Evolutionary conservation across 1,140 invertebrate genomes (phyloP), one percentile per base, ranked within the genome.

Genomic region (Cepaea nemoralis): DNA sequence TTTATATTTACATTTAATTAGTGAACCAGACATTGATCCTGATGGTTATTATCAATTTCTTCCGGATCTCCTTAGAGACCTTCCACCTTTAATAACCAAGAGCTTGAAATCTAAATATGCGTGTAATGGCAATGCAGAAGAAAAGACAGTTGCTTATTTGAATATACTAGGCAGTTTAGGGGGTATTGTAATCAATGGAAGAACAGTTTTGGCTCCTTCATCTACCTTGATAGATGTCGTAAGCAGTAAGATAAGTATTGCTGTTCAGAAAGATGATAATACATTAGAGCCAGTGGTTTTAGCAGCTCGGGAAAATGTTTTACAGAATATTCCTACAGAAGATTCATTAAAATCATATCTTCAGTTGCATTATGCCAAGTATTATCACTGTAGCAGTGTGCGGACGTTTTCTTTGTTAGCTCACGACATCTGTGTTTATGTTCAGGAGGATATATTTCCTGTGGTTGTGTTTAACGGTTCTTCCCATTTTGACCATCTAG

Each of bases 21-120:
- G 42, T 0, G 16, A 69, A 35, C 85, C 85, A 27, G 77, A 83
- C 31, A 33, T 84, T 27, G 85, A 86, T 69, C 22, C 48, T 6
- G 73, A 80, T 70, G 82, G 81, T 0, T 86, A 86, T 73, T 85
- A 83, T 71, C 83, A 84, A 59, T 86, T 78, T 48, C 82, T 83
- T 71, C 48, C 40, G 27, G 84, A 85, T 45, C 45, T 86, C 12
- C 55, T 63, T 24, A 45, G 76, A 75, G 74, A 83, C 40, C 35
- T 86, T 55, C 84, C 84, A 16, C 59, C 73, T 55, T 39, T 86
- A 24, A 45, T 84, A 10, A 67, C 55, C n/a, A 73, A 81, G 71
- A 45, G 39, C 16, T 31, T 85, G 24, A 22, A 50, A 59, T 66
- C 73, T 8, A 77, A n/a, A 33, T 48, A 50, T n/a, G 80, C 48